Evolutionary conservation across 2,113 vertebrate species (phyloP).

Genomic region (Dicerorhinus sumatrensis): DNA sequence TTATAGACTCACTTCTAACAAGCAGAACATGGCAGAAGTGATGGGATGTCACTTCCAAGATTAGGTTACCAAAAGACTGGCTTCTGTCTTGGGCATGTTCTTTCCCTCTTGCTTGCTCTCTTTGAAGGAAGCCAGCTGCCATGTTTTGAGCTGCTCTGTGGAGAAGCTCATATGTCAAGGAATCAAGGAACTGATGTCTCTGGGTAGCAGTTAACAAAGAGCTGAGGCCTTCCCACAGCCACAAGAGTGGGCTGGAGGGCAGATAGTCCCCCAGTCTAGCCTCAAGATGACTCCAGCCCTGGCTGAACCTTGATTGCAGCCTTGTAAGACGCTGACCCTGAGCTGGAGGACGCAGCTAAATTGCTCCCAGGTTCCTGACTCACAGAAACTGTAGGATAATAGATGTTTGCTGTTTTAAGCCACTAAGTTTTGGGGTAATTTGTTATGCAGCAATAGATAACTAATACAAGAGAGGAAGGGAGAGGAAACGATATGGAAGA

Average conservation of each 20-base stretch:
- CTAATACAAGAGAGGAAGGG: not conserved
- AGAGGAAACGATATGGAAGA: not conserved
- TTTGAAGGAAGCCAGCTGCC: not conserved
- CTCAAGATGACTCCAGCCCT: not conserved
- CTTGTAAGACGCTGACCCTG: not conserved
- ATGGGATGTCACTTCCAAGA: not conserved
- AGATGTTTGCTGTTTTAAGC: too few species aligned
- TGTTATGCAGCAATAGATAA: not conserved
- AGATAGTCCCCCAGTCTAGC: not conserved
- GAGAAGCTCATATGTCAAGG: not conserved
- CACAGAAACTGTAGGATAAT: too few species aligned
- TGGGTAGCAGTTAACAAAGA: not conserved
- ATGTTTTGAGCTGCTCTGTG: not conserved
- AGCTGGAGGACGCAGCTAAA: not conserved
- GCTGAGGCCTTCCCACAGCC: not conserved
- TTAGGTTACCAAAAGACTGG: too few species aligned
- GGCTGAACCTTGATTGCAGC: not conserved
- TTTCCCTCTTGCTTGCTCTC: not conserved
- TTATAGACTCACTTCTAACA: not conserved
- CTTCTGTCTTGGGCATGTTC: not conserved
- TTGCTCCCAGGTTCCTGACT: too few species aligned
- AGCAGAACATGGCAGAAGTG: not conserved
- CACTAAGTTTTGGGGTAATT: not conserved
- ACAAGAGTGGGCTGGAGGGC: not conserved
- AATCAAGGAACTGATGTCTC: not conserved